Conservation (phyloP, 53 echinoderm and acorn worm species). For the Paracentrotus lividus region DNA sequence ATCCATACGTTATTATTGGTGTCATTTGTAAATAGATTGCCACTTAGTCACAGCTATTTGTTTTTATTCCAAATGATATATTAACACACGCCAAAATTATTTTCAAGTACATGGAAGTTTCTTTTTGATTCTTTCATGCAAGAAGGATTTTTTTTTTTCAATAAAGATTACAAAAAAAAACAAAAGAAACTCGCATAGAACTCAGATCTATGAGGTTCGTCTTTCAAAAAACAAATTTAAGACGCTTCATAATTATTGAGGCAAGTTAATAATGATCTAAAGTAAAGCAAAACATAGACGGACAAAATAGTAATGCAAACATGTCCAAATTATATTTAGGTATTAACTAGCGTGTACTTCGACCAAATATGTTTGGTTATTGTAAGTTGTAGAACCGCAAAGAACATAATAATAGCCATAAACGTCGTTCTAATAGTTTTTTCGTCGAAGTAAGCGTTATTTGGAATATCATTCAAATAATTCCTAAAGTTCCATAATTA, state of each 20-base stretch:
- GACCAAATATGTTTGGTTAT: not conserved
- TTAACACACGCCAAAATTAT: too few relatives aligned
- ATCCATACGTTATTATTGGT: too few relatives aligned
- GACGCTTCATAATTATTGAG: slow-evolving; percentile 38
- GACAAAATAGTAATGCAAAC: slow-evolving; percentile 30
- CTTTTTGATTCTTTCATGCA: too few relatives aligned
- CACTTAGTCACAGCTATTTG: too few relatives aligned
- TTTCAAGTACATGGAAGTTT: too few relatives aligned
- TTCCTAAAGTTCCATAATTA: too few relatives aligned
- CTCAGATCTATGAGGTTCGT: not conserved
- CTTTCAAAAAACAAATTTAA: slow-evolving; percentile 2
- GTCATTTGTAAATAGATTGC: too few relatives aligned
- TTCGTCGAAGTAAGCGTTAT: not conserved
- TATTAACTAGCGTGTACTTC: not conserved
- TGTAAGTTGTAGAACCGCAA: not conserved
- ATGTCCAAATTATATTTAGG: slow-evolving; percentile 33
- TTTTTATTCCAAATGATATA: too few relatives aligned
- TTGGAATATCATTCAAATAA: not conserved
- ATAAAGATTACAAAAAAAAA: not conserved
- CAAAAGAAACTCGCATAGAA: not conserved
- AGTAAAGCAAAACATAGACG: slow-evolving; percentile 25
- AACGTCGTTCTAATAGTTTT: not conserved
- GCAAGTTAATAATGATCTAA: not conserved
- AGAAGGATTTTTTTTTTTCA: too few relatives aligned
- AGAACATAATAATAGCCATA: not conserved